A percentile compares a stretch with the other conserved stretches of the same genome.
Evolutionary conservation across 92 coral and sea anemone species (phyloP).

Genomic region (Virgularia gustaviana): DNA sequence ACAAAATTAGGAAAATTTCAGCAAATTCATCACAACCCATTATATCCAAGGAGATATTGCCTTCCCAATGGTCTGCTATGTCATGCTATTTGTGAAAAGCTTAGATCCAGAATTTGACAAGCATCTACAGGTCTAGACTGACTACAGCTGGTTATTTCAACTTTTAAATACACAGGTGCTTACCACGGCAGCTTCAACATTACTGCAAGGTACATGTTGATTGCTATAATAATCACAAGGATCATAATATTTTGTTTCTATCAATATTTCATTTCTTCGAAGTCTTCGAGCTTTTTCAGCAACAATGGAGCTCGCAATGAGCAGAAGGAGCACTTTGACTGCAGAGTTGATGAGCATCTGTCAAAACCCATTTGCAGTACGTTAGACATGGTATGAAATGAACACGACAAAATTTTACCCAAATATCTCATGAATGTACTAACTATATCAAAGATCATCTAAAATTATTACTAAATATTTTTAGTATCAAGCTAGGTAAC

Average conservation of each 20-base stretch:
- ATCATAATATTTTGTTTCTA: neutral
- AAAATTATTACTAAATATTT: too few species aligned
- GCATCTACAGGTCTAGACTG: too few species aligned
- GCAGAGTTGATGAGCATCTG: slow-evolving; percentile 86
- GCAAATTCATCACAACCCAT: slow-evolving; percentile 32
- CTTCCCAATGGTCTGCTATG: too few species aligned
- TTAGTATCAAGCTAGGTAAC: too few species aligned
- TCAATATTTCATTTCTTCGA: neutral
- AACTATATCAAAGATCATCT: too few species aligned
- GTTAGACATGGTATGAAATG: neutral
- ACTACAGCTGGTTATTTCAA: neutral
- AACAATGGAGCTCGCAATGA: slow-evolving; percentile 77
- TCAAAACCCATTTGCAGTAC: neutral
- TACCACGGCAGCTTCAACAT: slow-evolving; percentile 95
- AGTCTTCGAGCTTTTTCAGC: slow-evolving; percentile 29
- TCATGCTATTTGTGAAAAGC: too few species aligned
- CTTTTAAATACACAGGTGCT: neutral
- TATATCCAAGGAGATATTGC: too few species aligned
- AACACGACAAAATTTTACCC: too few species aligned
- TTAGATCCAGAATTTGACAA: too few species aligned
- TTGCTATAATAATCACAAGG: slow-evolving; percentile 1
- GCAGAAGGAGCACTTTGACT: slow-evolving; percentile 66
- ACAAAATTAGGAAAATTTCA: slow-evolving; percentile 35
- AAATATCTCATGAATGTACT: too few species aligned
- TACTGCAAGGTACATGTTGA: slow-evolving; percentile 61